phyloP scores from a whole-genome alignment of 1,140 invertebrate genomes.

The Drosophila mayri region DNA sequence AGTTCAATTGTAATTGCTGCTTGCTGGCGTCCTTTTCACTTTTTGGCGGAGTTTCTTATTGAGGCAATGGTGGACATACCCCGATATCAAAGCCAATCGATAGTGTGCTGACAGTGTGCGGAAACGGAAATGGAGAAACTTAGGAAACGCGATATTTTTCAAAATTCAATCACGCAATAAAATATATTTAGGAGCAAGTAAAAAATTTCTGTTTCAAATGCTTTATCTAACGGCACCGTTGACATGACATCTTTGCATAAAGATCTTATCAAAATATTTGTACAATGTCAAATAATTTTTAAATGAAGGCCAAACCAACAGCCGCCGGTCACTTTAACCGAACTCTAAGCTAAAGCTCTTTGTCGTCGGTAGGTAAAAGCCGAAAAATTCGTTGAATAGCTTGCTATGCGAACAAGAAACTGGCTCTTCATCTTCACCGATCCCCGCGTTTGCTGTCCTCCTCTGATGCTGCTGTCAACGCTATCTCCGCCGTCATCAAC shows the following conservation, averaged over 20 bases:
- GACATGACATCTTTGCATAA: constrained; percentile 2
- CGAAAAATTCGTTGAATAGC: constrained; percentile 55
- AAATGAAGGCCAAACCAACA: constrained; percentile 53
- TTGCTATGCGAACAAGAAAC: constrained; percentile 25
- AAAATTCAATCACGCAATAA: too few relatives aligned
- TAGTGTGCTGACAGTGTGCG: not conserved
- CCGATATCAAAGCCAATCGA: not conserved
- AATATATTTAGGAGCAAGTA: not conserved
- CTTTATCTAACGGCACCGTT: constrained; percentile 21
- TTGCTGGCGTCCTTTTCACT: constrained; percentile 3
- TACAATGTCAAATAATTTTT: constrained; percentile 63
- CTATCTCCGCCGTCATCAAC: constrained; percentile 36
- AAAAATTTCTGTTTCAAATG: too few relatives aligned
- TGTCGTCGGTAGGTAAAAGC: constrained; percentile 17
- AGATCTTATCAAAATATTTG: constrained; percentile 72
- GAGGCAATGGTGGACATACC: not conserved
- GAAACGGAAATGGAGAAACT: too few relatives aligned
- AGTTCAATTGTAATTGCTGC: constrained; percentile 27
- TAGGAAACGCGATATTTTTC: not conserved
- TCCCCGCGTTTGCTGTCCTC: constrained; percentile 3
- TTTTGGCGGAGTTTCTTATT: not conserved
- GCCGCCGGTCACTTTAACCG: constrained; percentile 33
- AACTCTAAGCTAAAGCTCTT: constrained; percentile 23
- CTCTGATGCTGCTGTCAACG: constrained; percentile 48
- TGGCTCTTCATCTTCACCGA: constrained; percentile 14